Conservation (phyloP, 2,888 invertebrate species). For the Eupithecia vulgata region DNA sequence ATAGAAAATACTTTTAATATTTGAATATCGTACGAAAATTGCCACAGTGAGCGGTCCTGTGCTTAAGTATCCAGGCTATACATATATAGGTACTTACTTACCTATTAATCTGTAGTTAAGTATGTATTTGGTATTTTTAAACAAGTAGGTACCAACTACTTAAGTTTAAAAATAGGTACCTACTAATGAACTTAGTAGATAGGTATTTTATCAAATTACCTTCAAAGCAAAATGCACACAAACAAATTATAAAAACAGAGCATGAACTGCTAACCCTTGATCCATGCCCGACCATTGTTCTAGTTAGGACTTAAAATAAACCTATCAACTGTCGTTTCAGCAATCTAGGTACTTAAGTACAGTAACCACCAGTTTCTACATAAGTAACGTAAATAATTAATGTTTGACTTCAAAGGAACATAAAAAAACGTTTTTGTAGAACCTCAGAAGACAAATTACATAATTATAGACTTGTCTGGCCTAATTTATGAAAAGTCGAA, state of each 20-base stretch:
- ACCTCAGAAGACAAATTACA: not conserved
- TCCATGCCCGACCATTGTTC: not conserved
- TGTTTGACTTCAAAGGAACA: too few species aligned
- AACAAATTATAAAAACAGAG: conserved; percentile 13
- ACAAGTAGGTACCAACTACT: too few species aligned
- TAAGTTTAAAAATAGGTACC: too few species aligned
- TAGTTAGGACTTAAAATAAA: not conserved
- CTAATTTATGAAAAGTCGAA: not conserved
- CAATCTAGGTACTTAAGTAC: not conserved
- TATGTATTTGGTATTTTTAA: too few species aligned
- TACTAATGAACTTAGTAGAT: not conserved
- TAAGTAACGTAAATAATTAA: too few species aligned
- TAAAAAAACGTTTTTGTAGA: not conserved
- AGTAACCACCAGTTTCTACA: not conserved
- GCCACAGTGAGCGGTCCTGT: too few species aligned
- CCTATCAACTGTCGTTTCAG: not conserved
- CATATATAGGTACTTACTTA: too few species aligned
- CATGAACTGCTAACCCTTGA: conserved; percentile 1
- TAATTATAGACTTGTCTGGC: not conserved
- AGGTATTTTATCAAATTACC: not conserved
- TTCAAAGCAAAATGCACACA: not conserved
- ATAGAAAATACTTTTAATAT: too few species aligned
- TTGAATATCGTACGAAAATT: too few species aligned
- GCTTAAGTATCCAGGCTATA: too few species aligned
- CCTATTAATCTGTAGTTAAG: too few species aligned